phyloP scores from a whole-genome alignment of 2,797 vertebrate species.

The Gouania willdenowi region DNA sequence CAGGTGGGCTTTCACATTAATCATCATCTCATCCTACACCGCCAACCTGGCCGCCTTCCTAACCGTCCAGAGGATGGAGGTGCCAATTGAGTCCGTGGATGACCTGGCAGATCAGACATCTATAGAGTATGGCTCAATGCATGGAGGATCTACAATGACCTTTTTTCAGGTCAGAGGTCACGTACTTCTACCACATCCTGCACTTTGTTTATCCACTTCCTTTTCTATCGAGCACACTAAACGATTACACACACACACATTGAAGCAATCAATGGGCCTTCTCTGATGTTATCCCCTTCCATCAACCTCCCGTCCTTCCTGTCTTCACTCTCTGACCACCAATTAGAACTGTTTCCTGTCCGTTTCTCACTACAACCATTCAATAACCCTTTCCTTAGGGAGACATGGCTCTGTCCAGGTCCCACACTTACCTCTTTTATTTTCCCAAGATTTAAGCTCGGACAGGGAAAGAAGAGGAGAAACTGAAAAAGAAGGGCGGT shows the following conservation, averaged over 20 bases:
- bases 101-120: constrained; percentile 97
- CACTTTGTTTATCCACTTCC: too few species aligned
- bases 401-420: constrained; percentile 10
- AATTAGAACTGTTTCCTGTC: constrained; percentile 56
- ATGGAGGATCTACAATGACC: constrained; percentile 97
- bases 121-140: constrained; percentile 97
- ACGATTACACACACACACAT: neutral
- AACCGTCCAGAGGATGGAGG: constrained; percentile 97
- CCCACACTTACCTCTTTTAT: constrained; percentile 27
- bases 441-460: constrained; percentile 37
- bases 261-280: constrained; percentile 34
- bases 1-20: constrained; percentile 99
- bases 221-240: too few species aligned
- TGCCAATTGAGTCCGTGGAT: constrained; percentile 96
- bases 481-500: constrained; percentile 8
- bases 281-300: constrained; percentile 35
- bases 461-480: constrained; percentile 8
- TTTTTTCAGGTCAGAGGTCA: constrained; percentile 88
- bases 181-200: too few species aligned
- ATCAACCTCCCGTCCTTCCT: constrained; percentile 42
- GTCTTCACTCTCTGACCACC: constrained; percentile 25
- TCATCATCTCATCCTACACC: constrained; percentile 99
- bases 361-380: constrained; percentile 30
- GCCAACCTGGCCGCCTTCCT: constrained; percentile 98
- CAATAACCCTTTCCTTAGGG: constrained; percentile 43